phyloP scores from a whole-genome alignment of 92 coral and sea anemone genomes.

The Plumapathes pennacea region DNA sequence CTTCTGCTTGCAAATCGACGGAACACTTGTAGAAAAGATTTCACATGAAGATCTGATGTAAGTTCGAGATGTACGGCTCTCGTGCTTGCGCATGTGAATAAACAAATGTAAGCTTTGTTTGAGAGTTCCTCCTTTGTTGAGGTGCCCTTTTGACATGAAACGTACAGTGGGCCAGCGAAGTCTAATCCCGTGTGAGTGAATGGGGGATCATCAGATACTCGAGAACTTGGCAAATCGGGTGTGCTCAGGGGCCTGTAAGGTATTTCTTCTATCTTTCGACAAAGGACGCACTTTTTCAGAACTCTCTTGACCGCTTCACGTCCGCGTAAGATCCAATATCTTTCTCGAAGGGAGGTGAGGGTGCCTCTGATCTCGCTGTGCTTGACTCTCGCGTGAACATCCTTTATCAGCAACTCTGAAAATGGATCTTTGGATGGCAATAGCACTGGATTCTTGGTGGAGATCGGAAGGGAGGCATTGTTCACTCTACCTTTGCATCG shows the following conservation, averaged over 20 bases:
- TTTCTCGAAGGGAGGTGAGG: slow-evolving; percentile 48
- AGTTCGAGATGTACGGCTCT: slow-evolving; percentile 56
- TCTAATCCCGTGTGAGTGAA: too few species aligned
- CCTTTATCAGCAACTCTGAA: slow-evolving; percentile 28
- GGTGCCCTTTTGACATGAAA: not conserved
- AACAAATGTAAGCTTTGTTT: slow-evolving; percentile 28
- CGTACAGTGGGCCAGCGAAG: too few species aligned
- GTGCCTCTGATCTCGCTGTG: slow-evolving; percentile 61
- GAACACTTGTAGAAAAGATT: slow-evolving; percentile 26
- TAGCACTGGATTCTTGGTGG: slow-evolving; percentile 40
- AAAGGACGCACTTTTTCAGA: slow-evolving; percentile 41
- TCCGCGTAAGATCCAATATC: slow-evolving; percentile 60
- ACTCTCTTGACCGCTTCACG: slow-evolving; percentile 46
- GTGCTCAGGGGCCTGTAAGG: slow-evolving; percentile 22
- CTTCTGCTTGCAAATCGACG: slow-evolving; percentile 44
- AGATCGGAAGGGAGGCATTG: slow-evolving; percentile 43
- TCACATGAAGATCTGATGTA: slow-evolving; percentile 29
- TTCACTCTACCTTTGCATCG: slow-evolving; percentile 46
- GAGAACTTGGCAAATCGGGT: slow-evolving; percentile 40
- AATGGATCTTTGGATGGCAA: slow-evolving; percentile 48
- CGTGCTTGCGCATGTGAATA: slow-evolving; percentile 43
- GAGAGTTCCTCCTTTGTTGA: not conserved
- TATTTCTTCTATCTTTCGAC: slow-evolving; percentile 35
- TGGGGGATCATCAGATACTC: too few species aligned
- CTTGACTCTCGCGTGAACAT: slow-evolving; percentile 42